A percentile compares a stretch with the other conserved stretches of the same genome.
phyloP scores from a whole-genome alignment of 2,797 vertebrate genomes.

The Danio tinwini region DNA sequence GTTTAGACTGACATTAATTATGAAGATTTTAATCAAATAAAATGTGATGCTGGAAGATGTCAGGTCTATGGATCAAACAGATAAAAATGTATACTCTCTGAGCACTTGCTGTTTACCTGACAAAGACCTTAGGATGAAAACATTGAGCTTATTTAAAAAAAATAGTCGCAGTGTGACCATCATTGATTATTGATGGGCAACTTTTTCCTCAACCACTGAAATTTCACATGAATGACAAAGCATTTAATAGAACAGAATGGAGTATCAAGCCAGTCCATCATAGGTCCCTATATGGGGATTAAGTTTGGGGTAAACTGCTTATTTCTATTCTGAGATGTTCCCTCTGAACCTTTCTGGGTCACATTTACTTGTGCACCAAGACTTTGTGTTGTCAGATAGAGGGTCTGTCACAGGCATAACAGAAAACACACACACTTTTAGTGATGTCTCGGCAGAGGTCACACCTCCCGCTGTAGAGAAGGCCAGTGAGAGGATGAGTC shows the following conservation, averaged over 20 bases:
- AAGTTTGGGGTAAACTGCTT: constrained; percentile 27
- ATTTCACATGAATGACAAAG: constrained; percentile 3
- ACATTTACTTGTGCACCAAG: constrained; percentile 16
- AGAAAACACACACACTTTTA: constrained; percentile 4
- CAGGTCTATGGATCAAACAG: too few relatives aligned
- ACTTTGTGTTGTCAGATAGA: constrained; percentile 34
- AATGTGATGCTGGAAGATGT: neutral
- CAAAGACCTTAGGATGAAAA: too few relatives aligned
- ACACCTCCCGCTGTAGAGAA: constrained; percentile 21
- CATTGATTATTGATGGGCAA: too few relatives aligned
- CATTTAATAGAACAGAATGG: neutral
- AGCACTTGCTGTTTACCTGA: too few relatives aligned
- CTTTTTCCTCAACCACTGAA: neutral
- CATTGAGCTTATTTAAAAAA: too few relatives aligned
- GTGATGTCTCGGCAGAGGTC: constrained; percentile 29
- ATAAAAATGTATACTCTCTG: too few relatives aligned
- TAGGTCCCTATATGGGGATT: constrained; percentile 16
- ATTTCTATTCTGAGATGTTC: constrained; percentile 26
- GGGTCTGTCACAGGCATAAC: constrained; percentile 28
- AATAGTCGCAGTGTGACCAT: too few relatives aligned
- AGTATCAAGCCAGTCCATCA: constrained; percentile 21
- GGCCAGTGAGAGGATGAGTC: constrained; percentile 23
- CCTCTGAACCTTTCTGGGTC: constrained; percentile 33
- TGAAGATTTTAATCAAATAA: too few relatives aligned
- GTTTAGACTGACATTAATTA: neutral